A percentile compares a stretch with the other conserved stretches of the same genome.
Conservation (phyloP, 2,113 vertebrate genomes). For the Erythrolamprus reginae region DNA sequence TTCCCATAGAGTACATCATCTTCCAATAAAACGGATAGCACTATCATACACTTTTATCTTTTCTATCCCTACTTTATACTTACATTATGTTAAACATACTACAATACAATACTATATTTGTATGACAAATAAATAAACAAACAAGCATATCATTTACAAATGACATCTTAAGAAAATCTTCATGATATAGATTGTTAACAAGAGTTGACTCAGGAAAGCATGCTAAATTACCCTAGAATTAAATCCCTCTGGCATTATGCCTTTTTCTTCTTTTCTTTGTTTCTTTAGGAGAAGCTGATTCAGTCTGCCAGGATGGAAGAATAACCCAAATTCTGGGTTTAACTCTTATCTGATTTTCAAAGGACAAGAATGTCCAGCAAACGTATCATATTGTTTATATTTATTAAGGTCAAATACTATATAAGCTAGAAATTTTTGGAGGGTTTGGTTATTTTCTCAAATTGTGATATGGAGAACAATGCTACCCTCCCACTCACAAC, state of each 20-base stretch:
- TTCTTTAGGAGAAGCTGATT: not conserved
- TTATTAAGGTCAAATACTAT: not conserved
- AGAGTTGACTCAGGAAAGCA: conserved; percentile 18
- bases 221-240: conserved; percentile 34
- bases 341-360: not conserved
- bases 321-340: not conserved
- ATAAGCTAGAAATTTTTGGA: not conserved
- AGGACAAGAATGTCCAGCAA: not conserved
- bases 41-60: too few relatives aligned
- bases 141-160: not conserved
- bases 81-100: too few relatives aligned
- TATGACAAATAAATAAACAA: too few relatives aligned
- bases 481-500: not conserved
- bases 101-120: too few relatives aligned
- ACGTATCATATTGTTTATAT: not conserved
- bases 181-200: not conserved
- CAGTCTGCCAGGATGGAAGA: not conserved
- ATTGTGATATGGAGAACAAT: not conserved
- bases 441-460: not conserved
- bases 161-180: not conserved
- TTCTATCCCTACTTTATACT: too few relatives aligned
- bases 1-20: not conserved
- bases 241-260: not conserved
- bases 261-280: not conserved
- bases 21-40: not conserved